phyloP scores from a whole-genome alignment of 1,140 invertebrate species.

The Drosophila busckii region DNA sequence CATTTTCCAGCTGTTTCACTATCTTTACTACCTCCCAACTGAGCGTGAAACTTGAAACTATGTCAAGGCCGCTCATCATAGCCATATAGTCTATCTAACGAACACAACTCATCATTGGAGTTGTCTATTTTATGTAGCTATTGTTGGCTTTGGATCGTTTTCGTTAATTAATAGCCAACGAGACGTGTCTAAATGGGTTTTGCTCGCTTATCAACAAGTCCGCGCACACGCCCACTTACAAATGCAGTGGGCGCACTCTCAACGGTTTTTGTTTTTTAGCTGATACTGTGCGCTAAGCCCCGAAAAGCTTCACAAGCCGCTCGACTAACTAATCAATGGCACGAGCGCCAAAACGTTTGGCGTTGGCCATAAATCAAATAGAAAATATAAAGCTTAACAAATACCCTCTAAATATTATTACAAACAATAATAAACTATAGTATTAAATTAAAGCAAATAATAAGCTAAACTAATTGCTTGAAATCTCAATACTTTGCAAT shows the following conservation, averaged over 20 bases:
- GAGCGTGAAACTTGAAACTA: too few species aligned
- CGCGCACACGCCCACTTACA: conserved; percentile 10
- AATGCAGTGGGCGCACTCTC: conserved; percentile 19
- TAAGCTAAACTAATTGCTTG: too few species aligned
- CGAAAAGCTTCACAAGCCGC: too few species aligned
- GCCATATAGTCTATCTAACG: neutral
- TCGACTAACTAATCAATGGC: conserved; percentile 54
- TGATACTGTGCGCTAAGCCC: conserved; percentile 13
- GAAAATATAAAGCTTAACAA: too few species aligned
- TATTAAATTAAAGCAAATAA: too few species aligned
- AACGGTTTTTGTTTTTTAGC: conserved; percentile 6
- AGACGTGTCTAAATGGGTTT: conserved; percentile 38
- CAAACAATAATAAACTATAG: too few species aligned
- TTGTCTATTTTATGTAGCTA: neutral
- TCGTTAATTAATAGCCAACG: conserved; percentile 9
- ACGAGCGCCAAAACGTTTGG: conserved; percentile 41
- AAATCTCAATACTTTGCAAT: too few species aligned
- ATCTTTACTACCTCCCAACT: too few species aligned
- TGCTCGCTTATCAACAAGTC: conserved; percentile 28
- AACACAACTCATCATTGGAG: too few species aligned
- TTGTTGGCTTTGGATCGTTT: too few species aligned
- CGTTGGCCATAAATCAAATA: neutral
- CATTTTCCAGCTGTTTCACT: conserved; percentile 8
- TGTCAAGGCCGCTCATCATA: conserved; percentile 19
- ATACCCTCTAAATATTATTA: too few species aligned